A percentile compares a stretch with the other conserved stretches of the same genome.
These are phyloP conservation scores for Falco columbarius DNA, from an alignment of 2,797 vertebrate genomes.

Conservation along the genomic window DNA sequence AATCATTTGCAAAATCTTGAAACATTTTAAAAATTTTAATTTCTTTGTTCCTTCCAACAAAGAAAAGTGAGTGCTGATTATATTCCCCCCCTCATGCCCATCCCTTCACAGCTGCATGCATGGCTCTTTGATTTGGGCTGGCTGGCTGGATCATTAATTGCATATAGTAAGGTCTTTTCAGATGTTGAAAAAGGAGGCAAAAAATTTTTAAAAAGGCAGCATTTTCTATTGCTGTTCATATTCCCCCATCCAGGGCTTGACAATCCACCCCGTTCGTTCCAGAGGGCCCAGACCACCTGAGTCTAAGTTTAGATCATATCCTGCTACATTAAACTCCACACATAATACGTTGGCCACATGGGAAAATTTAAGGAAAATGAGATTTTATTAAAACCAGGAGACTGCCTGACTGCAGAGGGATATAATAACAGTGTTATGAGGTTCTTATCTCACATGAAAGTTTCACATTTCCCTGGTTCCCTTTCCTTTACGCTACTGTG, in stretches of 20 bases:
- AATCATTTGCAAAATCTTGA: neutral
- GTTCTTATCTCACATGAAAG: conserved; percentile 74
- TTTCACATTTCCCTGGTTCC: conserved; percentile 64
- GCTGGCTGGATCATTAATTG: conserved; percentile 7
- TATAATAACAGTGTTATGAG: conserved; percentile 63
- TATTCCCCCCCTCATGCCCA: neutral
- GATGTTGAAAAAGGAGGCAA: neutral
- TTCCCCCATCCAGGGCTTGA: neutral
- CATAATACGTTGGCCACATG: conserved; percentile 70
- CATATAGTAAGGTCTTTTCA: conserved; percentile 6
- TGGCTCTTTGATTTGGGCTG: conserved; percentile 31
- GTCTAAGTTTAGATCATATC: conserved; percentile 76
- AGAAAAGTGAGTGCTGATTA: neutral
- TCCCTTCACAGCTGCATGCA: neutral
- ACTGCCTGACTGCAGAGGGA: conserved; percentile 62
- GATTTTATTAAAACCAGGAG: conserved; percentile 80
- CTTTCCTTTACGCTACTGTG: conserved; percentile 35
- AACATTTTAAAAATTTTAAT: neutral
- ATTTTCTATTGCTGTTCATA: neutral
- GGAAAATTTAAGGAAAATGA: conserved; percentile 79
- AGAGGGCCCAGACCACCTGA: conserved; percentile 69
- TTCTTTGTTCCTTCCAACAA: neutral
- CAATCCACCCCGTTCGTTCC: conserved; percentile 51
- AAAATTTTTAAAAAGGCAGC: neutral
- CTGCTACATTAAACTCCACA: conserved; percentile 73